Percentiles rank a stretch among this genome's conserved stretches.
Conservation (phyloP, 2,113 vertebrate species). For the Misgurnus mizolepis region DNA sequence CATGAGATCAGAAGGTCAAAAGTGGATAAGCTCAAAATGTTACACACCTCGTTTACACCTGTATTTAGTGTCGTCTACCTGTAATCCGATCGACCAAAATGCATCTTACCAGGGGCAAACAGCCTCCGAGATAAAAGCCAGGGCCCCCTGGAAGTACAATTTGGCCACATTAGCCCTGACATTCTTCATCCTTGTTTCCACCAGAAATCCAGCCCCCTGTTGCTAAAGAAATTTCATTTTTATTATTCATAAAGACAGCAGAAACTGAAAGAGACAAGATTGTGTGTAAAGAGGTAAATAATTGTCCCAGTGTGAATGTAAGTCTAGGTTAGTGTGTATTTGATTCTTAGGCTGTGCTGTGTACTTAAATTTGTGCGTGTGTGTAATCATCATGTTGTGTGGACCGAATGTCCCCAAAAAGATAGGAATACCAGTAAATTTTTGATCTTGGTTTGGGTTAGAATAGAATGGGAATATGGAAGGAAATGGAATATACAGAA, state of each 20-base stretch:
- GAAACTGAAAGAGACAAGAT: conserved; percentile 3
- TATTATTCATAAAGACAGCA: background rate
- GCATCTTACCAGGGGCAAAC: too few relatives aligned
- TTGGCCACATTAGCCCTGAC: conserved; percentile 21
- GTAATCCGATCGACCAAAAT: too few relatives aligned
- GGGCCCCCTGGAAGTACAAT: background rate
- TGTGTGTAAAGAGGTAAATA: background rate
- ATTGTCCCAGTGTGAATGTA: background rate
- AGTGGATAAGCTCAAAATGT: too few relatives aligned
- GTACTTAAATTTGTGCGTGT: conserved; percentile 15
- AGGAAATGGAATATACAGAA: too few relatives aligned
- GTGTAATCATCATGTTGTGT: background rate
- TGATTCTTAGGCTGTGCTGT: background rate
- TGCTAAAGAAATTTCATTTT: conserved; percentile 5
- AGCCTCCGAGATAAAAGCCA: background rate
- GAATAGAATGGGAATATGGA: too few relatives aligned
- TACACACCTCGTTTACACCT: too few relatives aligned
- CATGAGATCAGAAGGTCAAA: too few relatives aligned
- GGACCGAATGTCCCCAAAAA: too few relatives aligned
- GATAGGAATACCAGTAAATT: too few relatives aligned
- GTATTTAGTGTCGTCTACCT: too few relatives aligned
- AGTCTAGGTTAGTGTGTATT: conserved; percentile 11
- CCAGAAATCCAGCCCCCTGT: background rate
- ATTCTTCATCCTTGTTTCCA: background rate
- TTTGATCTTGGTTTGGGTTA: too few relatives aligned